Percentiles rank a stretch among this genome's conserved stretches.
phyloP scores from a whole-genome alignment of 2,113 vertebrate genomes.

The Collichthys lucidus region DNA sequence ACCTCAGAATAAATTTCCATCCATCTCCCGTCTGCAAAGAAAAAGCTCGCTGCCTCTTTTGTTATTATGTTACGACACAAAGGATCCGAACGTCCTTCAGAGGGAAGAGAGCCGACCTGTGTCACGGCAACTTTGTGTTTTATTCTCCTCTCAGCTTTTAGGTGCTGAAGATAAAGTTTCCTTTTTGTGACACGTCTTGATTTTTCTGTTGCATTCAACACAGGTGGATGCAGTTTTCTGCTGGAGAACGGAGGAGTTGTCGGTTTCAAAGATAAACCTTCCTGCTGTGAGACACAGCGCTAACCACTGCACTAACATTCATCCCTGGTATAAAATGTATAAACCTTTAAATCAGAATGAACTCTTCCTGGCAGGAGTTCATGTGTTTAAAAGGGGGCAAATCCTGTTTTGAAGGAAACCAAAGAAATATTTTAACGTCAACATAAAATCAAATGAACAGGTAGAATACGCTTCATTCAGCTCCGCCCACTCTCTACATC shows the following conservation, averaged over 20 bases:
- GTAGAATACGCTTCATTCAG: no score
- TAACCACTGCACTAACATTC: no score
- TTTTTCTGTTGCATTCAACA: not conserved
- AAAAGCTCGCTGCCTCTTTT: conserved; percentile 3
- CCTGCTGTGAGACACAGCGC: no score
- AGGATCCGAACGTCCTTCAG: conserved; percentile 23
- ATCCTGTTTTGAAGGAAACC: no score
- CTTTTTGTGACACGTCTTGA: not conserved
- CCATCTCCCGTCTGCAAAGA: not conserved
- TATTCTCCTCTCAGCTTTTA: not conserved
- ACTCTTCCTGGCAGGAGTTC: not conserved
- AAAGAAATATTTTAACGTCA: no score
- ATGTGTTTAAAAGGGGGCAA: no score
- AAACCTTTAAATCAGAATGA: not conserved
- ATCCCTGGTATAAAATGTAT: no score
- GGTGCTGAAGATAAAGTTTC: not conserved
- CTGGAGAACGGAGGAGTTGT: not conserved
- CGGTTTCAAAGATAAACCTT: no score
- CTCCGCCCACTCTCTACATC: no score
- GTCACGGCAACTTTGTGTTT: not conserved
- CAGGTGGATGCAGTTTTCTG: not conserved
- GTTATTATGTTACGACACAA: not conserved
- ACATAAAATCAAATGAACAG: no score
- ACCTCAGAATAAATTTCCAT: not conserved
- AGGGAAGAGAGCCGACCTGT: not conserved